Base-by-base conservation (phyloP, 1,140 invertebrate species). In the Daktulosphaira vitifoliae region DNA sequence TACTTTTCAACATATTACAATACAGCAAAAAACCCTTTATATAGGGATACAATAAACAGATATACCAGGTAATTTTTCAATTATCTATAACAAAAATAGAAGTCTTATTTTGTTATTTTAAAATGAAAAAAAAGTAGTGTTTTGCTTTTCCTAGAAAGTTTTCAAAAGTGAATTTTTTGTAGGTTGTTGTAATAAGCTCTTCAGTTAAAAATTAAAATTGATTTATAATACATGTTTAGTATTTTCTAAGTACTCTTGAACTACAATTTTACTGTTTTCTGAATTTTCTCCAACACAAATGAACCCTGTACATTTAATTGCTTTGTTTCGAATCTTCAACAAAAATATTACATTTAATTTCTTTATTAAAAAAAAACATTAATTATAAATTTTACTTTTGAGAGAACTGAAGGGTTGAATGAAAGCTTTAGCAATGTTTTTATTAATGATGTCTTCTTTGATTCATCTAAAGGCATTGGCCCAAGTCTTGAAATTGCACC, bases 201-300 rank as follows among this genome's bases (percentile, higher is more conserved):
- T n/a, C n/a, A n/a, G n/a, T n/a, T n/a, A n/a, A n/a, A n/a, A 65
- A 5, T 25, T 25, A 56, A 56, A 42, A 15, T 15, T 15, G 3
- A 74, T 84, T 33, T 11, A 11, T 33, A 33, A 77, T 74, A 84
- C 84, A 75, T 88, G 84, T 75, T 84, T 85, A 22, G 85, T 82
- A 69, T 82, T 82, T 66, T 84, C 79, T 66, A 91, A 74, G 67
- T 91, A 83, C 65, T 82, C 82, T 69, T 87, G 79, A 11, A 89
- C 80, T 49, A 89, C 82, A 62, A 82, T 75, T 69, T 82, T 80
- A 0, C 81, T 80, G 69, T 86, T 81, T 8, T 83, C 79, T 72
- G 90, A 84, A 51, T 79, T 74, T 72, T 91, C 87, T 1, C 88
- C 88, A 20, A 90, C 80, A 72, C 88, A 90, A 44, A 93, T 74